Evolutionary conservation across 1,140 invertebrate species (phyloP).

Genomic region (Drosophila santomea): DNA sequence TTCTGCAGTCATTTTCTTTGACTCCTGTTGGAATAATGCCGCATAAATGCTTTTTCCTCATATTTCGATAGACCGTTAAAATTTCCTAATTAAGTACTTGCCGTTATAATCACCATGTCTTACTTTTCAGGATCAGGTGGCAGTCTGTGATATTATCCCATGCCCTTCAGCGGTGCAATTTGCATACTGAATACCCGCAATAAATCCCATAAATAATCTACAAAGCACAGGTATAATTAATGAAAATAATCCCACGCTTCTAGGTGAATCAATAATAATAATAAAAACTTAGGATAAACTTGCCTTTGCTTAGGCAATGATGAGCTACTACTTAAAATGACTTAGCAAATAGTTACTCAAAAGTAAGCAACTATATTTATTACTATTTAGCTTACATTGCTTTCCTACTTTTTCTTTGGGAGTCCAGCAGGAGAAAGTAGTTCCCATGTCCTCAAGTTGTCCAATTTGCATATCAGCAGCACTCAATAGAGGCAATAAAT

Average conservation of each 20-base stretch:
- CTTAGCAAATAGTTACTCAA: too few species aligned
- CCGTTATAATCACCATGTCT: neutral
- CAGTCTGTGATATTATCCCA: neutral
- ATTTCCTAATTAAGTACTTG: neutral
- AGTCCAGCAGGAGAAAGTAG: neutral
- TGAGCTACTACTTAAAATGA: too few species aligned
- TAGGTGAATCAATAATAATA: too few species aligned
- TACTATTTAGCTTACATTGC: neutral
- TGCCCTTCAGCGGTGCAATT: neutral
- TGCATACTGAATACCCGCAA: neutral
- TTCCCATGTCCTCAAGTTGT: constrained; percentile 3
- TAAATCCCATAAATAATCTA: neutral
- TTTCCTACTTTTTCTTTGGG: neutral
- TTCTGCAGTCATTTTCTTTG: too few species aligned
- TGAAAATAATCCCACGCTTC: too few species aligned
- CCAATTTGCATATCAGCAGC: constrained; percentile 12
- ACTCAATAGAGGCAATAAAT: constrained; percentile 25
- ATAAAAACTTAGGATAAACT: too few species aligned
- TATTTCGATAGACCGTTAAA: neutral
- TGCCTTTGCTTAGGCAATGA: too few species aligned
- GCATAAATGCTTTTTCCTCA: neutral
- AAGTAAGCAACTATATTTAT: neutral
- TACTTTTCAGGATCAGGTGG: neutral
- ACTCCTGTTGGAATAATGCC: neutral
- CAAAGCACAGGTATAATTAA: neutral